Evolutionary conservation across 1,140 invertebrate genomes (phyloP).

Genomic region (Diuraphis noxia): DNA sequence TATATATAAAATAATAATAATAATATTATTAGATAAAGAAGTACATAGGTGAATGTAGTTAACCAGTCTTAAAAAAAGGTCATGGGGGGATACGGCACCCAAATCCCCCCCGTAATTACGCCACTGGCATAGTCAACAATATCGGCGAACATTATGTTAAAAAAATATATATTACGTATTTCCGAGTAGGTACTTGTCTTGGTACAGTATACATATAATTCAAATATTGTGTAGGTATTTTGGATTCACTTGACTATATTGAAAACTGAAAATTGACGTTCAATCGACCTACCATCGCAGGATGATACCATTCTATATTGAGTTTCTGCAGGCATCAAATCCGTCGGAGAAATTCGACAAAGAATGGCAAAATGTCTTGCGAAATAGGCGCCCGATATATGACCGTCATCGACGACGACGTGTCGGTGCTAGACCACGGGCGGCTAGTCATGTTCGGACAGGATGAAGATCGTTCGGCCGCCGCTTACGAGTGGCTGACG

Average conservation of each 20-base stretch:
- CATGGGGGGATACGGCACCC: too few relatives aligned
- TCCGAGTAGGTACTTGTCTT: too few relatives aligned
- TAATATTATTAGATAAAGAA: too few relatives aligned
- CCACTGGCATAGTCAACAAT: too few relatives aligned
- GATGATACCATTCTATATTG: constrained; percentile 4
- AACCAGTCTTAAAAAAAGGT: too few relatives aligned
- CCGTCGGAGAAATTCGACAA: background rate
- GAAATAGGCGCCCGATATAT: background rate
- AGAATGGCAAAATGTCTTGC: constrained; percentile 13
- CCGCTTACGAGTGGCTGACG: background rate
- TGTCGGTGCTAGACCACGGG: constrained; percentile 23
- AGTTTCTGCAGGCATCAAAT: background rate
- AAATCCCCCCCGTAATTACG: too few relatives aligned
- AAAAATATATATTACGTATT: too few relatives aligned
- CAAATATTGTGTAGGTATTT: background rate
- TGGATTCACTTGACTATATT: background rate
- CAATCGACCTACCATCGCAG: background rate
- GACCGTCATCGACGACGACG: constrained; percentile 39
- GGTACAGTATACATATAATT: too few relatives aligned
- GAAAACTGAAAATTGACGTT: background rate
- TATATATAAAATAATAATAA: too few relatives aligned
- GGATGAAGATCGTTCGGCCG: background rate
- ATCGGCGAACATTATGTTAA: too few relatives aligned
- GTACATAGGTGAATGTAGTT: too few relatives aligned
- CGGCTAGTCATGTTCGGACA: constrained; percentile 10